These are phyloP conservation scores for Nilaparvata lugens DNA, from an alignment of 1,140 invertebrate genomes.

Conservation along the genomic window DNA sequence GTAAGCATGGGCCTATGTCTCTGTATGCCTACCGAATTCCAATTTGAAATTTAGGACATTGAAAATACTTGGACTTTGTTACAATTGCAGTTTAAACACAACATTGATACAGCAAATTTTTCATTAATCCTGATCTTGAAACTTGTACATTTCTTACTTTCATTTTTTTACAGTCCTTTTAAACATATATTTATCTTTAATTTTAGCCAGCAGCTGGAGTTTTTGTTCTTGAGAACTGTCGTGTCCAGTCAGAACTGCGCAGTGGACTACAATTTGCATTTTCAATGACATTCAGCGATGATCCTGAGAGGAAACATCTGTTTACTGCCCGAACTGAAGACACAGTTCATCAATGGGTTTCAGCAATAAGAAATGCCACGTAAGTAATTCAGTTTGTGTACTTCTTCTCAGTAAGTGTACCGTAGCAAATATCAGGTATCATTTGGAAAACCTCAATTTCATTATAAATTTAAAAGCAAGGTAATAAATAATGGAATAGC, in stretches of 20 bases:
- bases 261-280: slow-evolving; percentile 54
- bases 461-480: too few species aligned
- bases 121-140: slow-evolving; percentile 30
- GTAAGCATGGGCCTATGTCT: too few species aligned
- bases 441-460: not conserved
- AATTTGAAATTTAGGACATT: too few species aligned
- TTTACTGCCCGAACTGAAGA: slow-evolving; percentile 51
- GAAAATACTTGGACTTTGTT: too few species aligned
- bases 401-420: too few species aligned
- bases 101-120: too few species aligned
- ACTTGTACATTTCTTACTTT: not conserved
- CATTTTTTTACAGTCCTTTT: not conserved
- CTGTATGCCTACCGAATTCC: too few species aligned
- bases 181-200: not conserved
- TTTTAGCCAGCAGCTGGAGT: slow-evolving; percentile 47
- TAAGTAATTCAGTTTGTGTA: slow-evolving; percentile 18
- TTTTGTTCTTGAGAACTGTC: slow-evolving; percentile 57
- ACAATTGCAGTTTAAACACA: too few species aligned
- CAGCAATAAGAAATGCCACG: slow-evolving; percentile 43
- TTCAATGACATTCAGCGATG: slow-evolving; percentile 53
- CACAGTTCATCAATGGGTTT: slow-evolving; percentile 50
- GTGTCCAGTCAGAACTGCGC: slow-evolving; percentile 48
- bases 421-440: not conserved
- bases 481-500: too few species aligned
- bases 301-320: slow-evolving; percentile 53